A percentile compares a stretch with the other conserved stretches of the same genome.
phyloP scores from a whole-genome alignment of 1,140 invertebrate genomes.

The Rhyzopertha dominica region DNA sequence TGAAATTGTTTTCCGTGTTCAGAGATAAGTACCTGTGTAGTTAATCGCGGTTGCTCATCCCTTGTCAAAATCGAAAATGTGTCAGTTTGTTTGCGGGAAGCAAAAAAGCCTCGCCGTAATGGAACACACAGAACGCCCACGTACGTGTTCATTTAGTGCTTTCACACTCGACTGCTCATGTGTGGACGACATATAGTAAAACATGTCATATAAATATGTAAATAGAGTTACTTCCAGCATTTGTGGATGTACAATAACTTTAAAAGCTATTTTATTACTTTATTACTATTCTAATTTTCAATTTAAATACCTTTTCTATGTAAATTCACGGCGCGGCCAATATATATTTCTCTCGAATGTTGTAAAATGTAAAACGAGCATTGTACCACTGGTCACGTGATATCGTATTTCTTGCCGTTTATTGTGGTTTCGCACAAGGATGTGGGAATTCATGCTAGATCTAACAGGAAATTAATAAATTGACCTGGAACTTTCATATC shows the following conservation, averaged over 20 bases:
- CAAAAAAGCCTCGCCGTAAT: no score
- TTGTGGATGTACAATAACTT: conserved; percentile 32
- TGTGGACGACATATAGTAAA: conserved; percentile 32
- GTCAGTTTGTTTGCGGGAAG: no score
- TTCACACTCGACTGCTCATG: conserved; percentile 30
- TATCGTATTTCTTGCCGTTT: no score
- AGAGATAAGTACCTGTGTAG: no score
- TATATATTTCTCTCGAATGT: conserved; percentile 32
- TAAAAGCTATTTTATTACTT: conserved; percentile 38
- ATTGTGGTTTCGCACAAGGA: no score
- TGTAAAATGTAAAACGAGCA: conserved; percentile 29
- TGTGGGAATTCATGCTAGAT: no score
- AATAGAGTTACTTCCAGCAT: conserved; percentile 30
- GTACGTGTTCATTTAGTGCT: conserved; percentile 26
- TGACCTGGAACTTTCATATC: no score
- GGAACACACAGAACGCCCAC: no score
- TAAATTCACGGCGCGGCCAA: conserved; percentile 26
- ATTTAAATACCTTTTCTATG: conserved; percentile 39
- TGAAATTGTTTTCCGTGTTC: no score
- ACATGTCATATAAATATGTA: conserved; percentile 33
- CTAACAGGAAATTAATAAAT: no score
- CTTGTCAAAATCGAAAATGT: no score
- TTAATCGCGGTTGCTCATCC: no score
- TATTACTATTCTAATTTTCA: conserved; percentile 39
- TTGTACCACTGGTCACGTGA: conserved; percentile 17